These are phyloP conservation scores for Spisula subtruncata DNA, from an alignment of 2,888 invertebrate species.

Conservation along the genomic window DNA sequence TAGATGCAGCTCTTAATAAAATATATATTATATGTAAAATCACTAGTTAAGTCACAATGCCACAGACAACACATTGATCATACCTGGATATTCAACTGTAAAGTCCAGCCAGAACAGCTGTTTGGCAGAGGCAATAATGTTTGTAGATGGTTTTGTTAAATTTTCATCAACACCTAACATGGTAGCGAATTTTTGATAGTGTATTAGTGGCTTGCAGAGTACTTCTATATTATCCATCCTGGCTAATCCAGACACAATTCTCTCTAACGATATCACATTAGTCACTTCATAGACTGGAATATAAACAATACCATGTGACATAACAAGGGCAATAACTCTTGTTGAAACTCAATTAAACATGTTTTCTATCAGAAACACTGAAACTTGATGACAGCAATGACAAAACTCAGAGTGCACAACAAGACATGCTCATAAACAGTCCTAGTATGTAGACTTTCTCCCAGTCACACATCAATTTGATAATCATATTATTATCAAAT, in stretches of 20 bases:
- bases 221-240: conserved; percentile 77
- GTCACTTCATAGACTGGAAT: conserved; percentile 78
- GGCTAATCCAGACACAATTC: conserved; percentile 77
- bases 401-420: not conserved
- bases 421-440: too few species aligned
- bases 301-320: not conserved
- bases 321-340: too few species aligned
- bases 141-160: conserved; percentile 60
- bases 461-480: too few species aligned
- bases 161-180: conserved; percentile 64
- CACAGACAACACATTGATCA: too few species aligned
- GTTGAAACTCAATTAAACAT: too few species aligned
- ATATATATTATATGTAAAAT: too few species aligned
- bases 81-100: conserved; percentile 75
- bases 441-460: too few species aligned
- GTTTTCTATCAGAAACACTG: too few species aligned
- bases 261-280: conserved; percentile 79
- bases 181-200: conserved; percentile 76
- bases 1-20: too few species aligned
- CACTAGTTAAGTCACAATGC: too few species aligned
- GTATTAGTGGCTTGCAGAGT: conserved; percentile 72
- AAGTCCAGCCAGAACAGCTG: conserved; percentile 78
- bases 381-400: not conserved
- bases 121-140: conserved; percentile 66
- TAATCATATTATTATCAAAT: too few species aligned